Conservation (phyloP, 1,140 invertebrate species). For the Drosophila obscura region DNA sequence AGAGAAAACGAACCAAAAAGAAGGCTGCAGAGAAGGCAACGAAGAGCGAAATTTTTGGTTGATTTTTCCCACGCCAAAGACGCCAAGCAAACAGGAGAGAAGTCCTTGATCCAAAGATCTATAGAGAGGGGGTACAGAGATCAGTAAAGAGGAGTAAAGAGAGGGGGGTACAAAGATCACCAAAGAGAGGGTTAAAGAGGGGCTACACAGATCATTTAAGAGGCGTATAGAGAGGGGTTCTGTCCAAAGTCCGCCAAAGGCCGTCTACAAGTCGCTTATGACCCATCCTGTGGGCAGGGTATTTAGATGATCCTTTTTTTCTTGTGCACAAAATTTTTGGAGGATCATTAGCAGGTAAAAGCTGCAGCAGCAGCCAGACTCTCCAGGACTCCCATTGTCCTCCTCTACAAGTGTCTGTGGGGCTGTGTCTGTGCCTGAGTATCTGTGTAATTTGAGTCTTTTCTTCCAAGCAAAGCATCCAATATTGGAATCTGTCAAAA, state of each 20-base stretch:
- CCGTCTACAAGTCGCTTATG: slow-evolving; percentile 51
- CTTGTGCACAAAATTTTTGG: slow-evolving; percentile 2
- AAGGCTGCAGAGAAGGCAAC: slow-evolving; percentile 12
- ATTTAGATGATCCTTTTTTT: slow-evolving; percentile 35
- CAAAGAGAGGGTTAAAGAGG: neutral
- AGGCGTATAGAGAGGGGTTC: neutral
- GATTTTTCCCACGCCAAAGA: slow-evolving; percentile 50
- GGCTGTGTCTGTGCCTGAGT: slow-evolving; percentile 14
- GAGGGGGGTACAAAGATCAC: neutral
- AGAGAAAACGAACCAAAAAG: slow-evolving; percentile 45
- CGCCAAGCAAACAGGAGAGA: slow-evolving; percentile 19
- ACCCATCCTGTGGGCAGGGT: slow-evolving; percentile 51
- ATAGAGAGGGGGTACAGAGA: slow-evolving; percentile 1
- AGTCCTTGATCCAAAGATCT: slow-evolving; percentile 35
- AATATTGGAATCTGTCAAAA: slow-evolving; percentile 68
- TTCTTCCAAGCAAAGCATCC: slow-evolving; percentile 14
- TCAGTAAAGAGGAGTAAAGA: neutral
- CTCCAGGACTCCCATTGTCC: slow-evolving; percentile 35
- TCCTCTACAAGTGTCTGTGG: slow-evolving; percentile 2
- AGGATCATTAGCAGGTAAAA: slow-evolving; percentile 72
- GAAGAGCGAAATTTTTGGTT: slow-evolving; percentile 21
- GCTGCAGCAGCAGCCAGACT: slow-evolving; percentile 35
- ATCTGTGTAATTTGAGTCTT: slow-evolving; percentile 71
- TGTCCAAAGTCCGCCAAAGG: slow-evolving; percentile 23
- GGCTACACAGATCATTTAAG: neutral